phyloP scores from a whole-genome alignment of 2,888 invertebrate species.

The Cordilura impudica region DNA sequence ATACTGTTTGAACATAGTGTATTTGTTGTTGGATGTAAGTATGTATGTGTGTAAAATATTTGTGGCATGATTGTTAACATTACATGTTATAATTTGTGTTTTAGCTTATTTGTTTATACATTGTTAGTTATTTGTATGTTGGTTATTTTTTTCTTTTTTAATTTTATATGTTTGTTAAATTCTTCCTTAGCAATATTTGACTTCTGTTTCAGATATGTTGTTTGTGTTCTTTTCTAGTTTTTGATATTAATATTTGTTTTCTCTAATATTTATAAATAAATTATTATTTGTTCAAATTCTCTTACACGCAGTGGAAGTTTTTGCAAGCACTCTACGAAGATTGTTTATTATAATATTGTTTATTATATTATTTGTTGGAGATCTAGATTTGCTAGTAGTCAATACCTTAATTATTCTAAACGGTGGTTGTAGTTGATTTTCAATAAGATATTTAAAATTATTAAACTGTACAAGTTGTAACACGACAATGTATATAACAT shows the following conservation, averaged over 20 bases:
- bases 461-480: too few species aligned
- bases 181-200: neutral
- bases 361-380: too few species aligned
- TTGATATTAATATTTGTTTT: neutral
- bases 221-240: too few species aligned
- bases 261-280: slow-evolving; percentile 12
- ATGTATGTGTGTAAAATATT: slow-evolving; percentile 42
- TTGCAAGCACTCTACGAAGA: too few species aligned
- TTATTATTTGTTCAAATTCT: slow-evolving; percentile 2
- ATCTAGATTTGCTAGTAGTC: too few species aligned
- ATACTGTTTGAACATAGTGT: too few species aligned
- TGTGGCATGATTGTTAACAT: slow-evolving; percentile 66
- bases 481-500: too few species aligned
- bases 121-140: neutral
- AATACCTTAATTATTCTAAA: too few species aligned
- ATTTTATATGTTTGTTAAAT: neutral
- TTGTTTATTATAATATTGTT: too few species aligned
- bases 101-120: slow-evolving; percentile 69
- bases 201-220: slow-evolving; percentile 17
- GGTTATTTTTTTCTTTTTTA: neutral
- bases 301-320: neutral
- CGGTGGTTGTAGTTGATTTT: too few species aligned
- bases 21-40: too few species aligned
- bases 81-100: slow-evolving; percentile 72
- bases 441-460: too few species aligned